phyloP scores from a whole-genome alignment of 2,888 invertebrate genomes.

The Callyntrura guangdongensis region DNA sequence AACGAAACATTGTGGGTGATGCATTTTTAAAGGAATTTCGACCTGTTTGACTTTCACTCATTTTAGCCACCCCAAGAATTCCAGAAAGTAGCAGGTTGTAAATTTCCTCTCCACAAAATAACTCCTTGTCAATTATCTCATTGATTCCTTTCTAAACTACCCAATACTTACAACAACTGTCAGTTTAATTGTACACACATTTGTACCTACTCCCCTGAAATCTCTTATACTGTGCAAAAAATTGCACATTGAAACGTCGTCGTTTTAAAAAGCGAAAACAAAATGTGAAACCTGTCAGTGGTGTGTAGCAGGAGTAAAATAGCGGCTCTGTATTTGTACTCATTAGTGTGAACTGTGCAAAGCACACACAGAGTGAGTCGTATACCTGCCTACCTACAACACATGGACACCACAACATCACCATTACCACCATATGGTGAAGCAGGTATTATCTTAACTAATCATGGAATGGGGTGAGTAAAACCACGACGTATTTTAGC shows the following conservation, averaged over 20 bases:
- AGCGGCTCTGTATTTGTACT: not conserved
- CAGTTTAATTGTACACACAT: not conserved
- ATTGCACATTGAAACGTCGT: not conserved
- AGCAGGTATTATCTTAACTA: not conserved
- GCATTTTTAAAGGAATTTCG: not conserved
- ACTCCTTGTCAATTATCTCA: not conserved
- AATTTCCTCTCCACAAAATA: constrained; percentile 37
- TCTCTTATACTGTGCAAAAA: not conserved
- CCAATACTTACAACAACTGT: constrained; percentile 4
- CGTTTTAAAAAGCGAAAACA: not conserved
- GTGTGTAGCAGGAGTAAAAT: not conserved
- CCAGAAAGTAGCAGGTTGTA: constrained; percentile 56
- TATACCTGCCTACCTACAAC: not conserved
- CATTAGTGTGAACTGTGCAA: not conserved
- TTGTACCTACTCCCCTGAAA: not conserved
- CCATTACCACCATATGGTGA: constrained; percentile 11
- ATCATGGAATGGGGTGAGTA: constrained; percentile 50
- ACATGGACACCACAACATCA: not conserved
- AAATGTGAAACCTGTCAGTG: too few relatives aligned
- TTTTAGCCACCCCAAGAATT: constrained; percentile 18
- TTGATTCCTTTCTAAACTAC: not conserved
- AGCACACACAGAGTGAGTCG: not conserved
- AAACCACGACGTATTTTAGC: constrained; percentile 59
- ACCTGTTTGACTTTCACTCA: constrained; percentile 41
- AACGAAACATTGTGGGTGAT: not conserved